Evolutionary conservation across 1,140 invertebrate species (phyloP), one percentile per base, ranked within the genome.

Genomic region (Drosophila novamexicana): DNA sequence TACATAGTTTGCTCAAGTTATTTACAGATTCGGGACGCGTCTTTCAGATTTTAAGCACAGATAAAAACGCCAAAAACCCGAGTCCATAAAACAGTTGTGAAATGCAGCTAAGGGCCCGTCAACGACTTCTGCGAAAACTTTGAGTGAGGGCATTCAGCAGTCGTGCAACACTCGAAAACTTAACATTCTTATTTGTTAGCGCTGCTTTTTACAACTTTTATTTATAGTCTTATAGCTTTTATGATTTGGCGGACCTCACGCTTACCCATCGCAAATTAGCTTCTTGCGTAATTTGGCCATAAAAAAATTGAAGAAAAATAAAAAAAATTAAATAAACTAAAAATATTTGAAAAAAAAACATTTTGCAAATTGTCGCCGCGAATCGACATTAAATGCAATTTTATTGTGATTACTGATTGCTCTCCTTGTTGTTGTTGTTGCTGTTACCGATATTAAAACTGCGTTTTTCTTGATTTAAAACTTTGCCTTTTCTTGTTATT

Each of bases 21-120:
- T 56, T 64, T 65, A 50, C 16, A 14, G 34, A 71, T 71, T 44
- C 52, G 29, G 16, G 49, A 57, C 52, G 37, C 62, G 52, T 71
- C 9, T 40, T 54, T 9, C 37, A 81, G 80, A 82, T 82, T 54
- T 59, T 56, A 59, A 57, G 65, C 56, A 29, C 32, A 62, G 75
- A 82, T 82, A 62, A 29, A 29, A 5, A 42, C 14, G 36, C 12
- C 7, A 29, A 4, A 18, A 63, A 44, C 32, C n/a, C 61, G 54
- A 58, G 67, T 67, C 49, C 18, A 49, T 14, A 18, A 29, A 37
- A 7, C 9, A 16, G 37, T n/a, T 61, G 37, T 22, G 53, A 40
- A 40, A 56, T 22, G 37, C 53, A 40, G 53, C 29, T 29, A 22
- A 59, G 56, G 18, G 40, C 10, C 22, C 10, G n/a, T 16, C 22